These are phyloP conservation scores for Brachymystax lenok DNA, from an alignment of 2,797 vertebrate genomes.

Conservation along the genomic window DNA sequence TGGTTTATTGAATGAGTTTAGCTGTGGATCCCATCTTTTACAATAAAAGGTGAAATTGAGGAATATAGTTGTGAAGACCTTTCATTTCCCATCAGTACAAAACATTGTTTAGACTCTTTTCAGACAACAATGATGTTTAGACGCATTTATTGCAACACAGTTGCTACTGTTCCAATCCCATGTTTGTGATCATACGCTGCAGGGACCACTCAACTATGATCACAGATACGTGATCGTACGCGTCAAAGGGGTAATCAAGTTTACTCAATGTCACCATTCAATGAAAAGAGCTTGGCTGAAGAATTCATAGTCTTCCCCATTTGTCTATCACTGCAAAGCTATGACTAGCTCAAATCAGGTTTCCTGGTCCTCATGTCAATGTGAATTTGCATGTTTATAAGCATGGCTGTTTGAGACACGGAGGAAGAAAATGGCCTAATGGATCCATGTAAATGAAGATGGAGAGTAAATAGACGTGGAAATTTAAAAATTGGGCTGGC, in stretches of 20 bases:
- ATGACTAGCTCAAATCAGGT: slow-evolving; percentile 5
- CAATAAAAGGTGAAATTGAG: too few relatives aligned
- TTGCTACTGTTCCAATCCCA: too few relatives aligned
- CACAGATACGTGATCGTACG: too few relatives aligned
- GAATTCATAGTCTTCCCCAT: neutral
- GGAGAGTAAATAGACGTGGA: slow-evolving; percentile 58
- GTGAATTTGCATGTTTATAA: slow-evolving; percentile 21
- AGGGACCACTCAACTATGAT: too few relatives aligned
- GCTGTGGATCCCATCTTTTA: too few relatives aligned
- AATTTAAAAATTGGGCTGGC: slow-evolving; percentile 59
- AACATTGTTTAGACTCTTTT: too few relatives aligned
- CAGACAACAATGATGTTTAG: too few relatives aligned
- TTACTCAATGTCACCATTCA: neutral
- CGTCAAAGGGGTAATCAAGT: neutral
- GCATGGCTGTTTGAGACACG: slow-evolving; percentile 29
- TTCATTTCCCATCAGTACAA: too few relatives aligned
- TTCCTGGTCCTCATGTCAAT: slow-evolving; percentile 21
- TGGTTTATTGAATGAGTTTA: too few relatives aligned
- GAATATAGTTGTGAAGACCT: too few relatives aligned
- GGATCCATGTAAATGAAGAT: slow-evolving; percentile 60
- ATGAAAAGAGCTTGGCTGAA: neutral
- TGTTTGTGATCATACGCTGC: too few relatives aligned
- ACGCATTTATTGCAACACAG: too few relatives aligned
- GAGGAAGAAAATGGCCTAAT: slow-evolving; percentile 32
- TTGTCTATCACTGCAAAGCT: neutral